phyloP scores from a whole-genome alignment of 2,797 vertebrate genomes.

The Potorous gilbertii region DNA sequence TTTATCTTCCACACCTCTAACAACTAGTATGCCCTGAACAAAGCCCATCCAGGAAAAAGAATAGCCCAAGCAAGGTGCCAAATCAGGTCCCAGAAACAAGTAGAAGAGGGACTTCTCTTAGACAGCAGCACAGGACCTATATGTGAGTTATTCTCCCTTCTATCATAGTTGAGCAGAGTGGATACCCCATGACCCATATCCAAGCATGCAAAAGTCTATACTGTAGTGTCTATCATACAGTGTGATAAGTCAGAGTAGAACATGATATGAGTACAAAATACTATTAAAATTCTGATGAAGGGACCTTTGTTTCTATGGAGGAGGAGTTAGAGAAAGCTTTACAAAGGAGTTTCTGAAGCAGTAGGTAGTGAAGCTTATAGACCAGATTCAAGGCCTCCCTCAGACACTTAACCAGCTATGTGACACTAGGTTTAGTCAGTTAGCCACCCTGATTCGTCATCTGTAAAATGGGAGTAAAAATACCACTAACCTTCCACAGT shows the following conservation, averaged over 20 bases:
- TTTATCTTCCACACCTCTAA: neutral
- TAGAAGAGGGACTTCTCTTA: neutral
- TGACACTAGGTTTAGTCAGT: neutral
- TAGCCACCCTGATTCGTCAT: neutral
- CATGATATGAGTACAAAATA: neutral
- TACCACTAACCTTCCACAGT: neutral
- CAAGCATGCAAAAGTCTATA: neutral
- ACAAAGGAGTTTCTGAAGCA: neutral
- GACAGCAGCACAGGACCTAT: neutral
- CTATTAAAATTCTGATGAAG: neutral
- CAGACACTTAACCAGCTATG: constrained; percentile 11
- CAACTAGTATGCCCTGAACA: neutral
- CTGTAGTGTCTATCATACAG: neutral
- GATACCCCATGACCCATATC: neutral
- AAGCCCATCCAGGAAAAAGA: neutral
- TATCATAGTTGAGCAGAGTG: neutral
- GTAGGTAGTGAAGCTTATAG: neutral
- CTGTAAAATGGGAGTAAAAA: neutral
- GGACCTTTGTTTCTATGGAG: neutral
- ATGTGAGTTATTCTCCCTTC: neutral
- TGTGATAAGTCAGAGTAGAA: neutral
- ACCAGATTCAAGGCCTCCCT: neutral
- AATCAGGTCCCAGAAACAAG: neutral
- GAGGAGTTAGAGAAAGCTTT: neutral
- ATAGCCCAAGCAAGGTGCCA: neutral